Evolutionary conservation across 2,113 vertebrate species (phyloP), one percentile per base, ranked within the genome.

Genomic region (Limanda limanda): DNA sequence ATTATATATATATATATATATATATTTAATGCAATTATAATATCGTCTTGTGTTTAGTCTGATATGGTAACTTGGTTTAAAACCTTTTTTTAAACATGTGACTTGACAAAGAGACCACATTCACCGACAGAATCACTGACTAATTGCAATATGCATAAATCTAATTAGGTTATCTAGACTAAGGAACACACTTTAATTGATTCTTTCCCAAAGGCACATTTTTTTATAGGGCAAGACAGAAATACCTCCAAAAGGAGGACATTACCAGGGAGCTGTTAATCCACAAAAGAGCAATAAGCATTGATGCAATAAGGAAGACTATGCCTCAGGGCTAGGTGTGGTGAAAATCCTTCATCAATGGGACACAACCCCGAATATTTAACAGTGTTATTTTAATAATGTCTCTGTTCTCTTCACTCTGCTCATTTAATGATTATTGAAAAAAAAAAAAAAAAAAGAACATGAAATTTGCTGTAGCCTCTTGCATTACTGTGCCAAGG

Each of bases 241-340:
- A 92, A 89, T 90, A 84, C 77, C 65, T 84, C 23, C 24, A 71
- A 84, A 92, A 90, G 45, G 86, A 88, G 90, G 89, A 69, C 90
- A 85, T 74, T 73, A 77, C 48, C 58, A 73, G 74, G 48, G 52
- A 79, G 71, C 74, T 68, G 59, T 55, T 12, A 42, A 31, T 84
- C 76, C 69, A 86, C 66, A 23, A 58, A 76, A 70, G 45, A 62
- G 66, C 45, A 81, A 66, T 57, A 67, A 24, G 64, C 58, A 24
- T 45, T 55, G 75, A 78, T 55, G 37, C 20, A 82, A 67, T 70
- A 25, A 69, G 77, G 62, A 58, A 47, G 80, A 45, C 3, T 45
- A 64, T 60, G 71, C 23, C 58, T 55, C 21, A 27, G n/a, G 17
- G 62, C 4, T 37, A n/a, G 27, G 14, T 24, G 4, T 31, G 24